Percentiles rank a stretch among this genome's conserved stretches.
Conservation (phyloP, 2,888 invertebrate species). For the Drosophila colorata region DNA sequence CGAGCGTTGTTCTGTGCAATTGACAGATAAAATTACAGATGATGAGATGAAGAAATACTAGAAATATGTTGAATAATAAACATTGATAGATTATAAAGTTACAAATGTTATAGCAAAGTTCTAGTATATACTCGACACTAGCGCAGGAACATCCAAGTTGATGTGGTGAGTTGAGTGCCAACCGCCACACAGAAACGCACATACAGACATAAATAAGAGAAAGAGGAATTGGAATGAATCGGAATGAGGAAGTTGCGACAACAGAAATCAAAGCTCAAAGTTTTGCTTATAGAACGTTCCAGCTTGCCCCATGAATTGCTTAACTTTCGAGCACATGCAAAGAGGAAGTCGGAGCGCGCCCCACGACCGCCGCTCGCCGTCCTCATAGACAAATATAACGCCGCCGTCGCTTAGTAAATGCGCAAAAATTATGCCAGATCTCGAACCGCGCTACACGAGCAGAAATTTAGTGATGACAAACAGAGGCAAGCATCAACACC, state of each 20-base stretch:
- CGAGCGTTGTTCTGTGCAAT: neutral
- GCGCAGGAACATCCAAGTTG: neutral
- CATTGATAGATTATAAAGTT: neutral
- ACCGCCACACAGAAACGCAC: constrained; percentile 7
- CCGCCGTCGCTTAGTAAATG: constrained; percentile 43
- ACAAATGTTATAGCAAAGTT: neutral
- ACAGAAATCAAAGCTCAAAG: constrained; percentile 59
- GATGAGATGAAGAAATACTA: neutral
- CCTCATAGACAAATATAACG: neutral
- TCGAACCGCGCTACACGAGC: constrained; percentile 42
- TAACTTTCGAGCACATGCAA: constrained; percentile 34
- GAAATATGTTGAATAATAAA: no score
- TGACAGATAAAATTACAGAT: constrained; percentile 7
- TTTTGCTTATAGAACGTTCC: constrained; percentile 51
- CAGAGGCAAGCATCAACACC: neutral
- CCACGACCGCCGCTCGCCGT: constrained; percentile 1
- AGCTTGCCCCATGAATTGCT: constrained; percentile 56
- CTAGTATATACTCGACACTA: neutral
- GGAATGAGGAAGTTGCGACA: constrained; percentile 31
- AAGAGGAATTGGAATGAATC: constrained; percentile 10
- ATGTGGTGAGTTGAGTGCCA: constrained; percentile 19
- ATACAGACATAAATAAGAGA: neutral
- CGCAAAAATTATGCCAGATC: constrained; percentile 66
- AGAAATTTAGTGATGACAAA: neutral
- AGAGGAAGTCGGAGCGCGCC: constrained; percentile 4